phyloP scores from a whole-genome alignment of 2,113 vertebrate genomes.

The Vireo altiloquus region DNA sequence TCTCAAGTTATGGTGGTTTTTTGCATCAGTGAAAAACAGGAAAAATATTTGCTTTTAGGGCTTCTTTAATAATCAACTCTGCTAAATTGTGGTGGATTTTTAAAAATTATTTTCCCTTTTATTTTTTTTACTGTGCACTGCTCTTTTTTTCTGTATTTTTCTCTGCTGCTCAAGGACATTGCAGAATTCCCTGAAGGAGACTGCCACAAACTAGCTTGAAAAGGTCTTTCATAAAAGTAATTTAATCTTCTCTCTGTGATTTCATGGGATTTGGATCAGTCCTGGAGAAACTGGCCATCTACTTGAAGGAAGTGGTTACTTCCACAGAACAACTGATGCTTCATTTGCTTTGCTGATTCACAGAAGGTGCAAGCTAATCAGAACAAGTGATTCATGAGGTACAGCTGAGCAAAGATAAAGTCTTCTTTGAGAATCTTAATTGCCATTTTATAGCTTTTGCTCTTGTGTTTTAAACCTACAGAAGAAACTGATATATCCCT shows the following conservation, averaged over 20 bases:
- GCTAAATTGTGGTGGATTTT: neutral
- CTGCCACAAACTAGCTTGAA: neutral
- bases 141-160: neutral
- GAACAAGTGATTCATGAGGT: neutral
- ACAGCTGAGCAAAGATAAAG: neutral
- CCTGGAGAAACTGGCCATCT: neutral
- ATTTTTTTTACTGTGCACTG: neutral
- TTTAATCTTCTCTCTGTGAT: neutral
- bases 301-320: neutral
- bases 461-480: neutral
- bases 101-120: neutral
- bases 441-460: neutral
- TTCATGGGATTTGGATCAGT: neutral
- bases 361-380: neutral
- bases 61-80: neutral
- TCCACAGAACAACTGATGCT: neutral
- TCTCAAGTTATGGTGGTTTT: neutral
- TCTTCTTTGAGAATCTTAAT: neutral
- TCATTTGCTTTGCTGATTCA: neutral
- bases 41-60: constrained; percentile 36
- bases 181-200: neutral
- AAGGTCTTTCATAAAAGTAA: neutral
- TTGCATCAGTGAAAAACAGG: neutral
- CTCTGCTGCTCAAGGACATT: accelerated
- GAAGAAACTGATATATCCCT: neutral